Evolutionary conservation across 2,113 vertebrate genomes (phyloP), one percentile per base, ranked within the genome.

Genomic region (Pholis gunnellus): DNA sequence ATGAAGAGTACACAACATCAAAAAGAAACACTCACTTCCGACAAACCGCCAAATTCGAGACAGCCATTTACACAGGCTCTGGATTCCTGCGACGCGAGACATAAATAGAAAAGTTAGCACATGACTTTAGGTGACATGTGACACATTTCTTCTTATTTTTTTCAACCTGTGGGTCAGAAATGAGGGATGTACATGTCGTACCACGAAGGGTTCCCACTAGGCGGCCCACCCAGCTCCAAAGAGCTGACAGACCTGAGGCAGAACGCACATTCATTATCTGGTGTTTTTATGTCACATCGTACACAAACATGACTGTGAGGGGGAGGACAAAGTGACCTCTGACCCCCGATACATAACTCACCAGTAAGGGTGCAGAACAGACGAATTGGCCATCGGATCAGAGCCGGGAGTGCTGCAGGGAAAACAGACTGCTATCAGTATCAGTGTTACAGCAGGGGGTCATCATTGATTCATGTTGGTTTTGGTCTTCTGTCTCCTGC

Each of bases 291-390:
- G 34, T 75, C 9, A 78, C 10, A 11, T 18, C 13, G 46, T 4
- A 42, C 9, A 56, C 60, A 63, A 57, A 46, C 9, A 20, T 9
- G 17, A 22, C 6, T 27, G 71, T 64, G 14, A 36, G 9, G 31
- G 8, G 7, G 56, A 31, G 11, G 13, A 50, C 3, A 75, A 52
- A 65, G 61, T 56, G 20, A 59, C 15, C 34, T 64, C 17, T 38
- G 63, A 25, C 46, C 38, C 52, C 52, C 44, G 44, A 56, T 8
- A 15, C 3, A n/a, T 61, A 64, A 90, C 92, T 91, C 79, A 95
- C 94, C 94, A 22, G 93, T 91, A n/a, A 93, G 22, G 31, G 92
- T 89, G 77, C 92, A 95, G 79, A 95, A 90, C 27, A 93, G 13
- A 75, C 89, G 92, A 50, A 93, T 91, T 0, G 90, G 92, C 93